phyloP scores from a whole-genome alignment of 53 echinoderm and acorn worm genomes.

The Crossaster papposus region DNA sequence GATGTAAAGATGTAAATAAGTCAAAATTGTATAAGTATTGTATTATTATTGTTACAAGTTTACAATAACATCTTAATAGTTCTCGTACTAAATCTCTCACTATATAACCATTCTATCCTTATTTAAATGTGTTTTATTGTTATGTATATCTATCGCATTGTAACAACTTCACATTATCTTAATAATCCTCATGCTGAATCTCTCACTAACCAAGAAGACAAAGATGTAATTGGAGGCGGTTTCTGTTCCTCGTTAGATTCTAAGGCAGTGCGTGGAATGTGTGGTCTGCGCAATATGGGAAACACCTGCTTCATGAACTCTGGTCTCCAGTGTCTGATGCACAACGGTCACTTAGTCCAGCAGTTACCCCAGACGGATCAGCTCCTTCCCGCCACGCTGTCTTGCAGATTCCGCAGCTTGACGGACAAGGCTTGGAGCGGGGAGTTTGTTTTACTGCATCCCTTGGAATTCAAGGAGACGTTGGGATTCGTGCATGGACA shows the following conservation, averaged over 20 bases:
- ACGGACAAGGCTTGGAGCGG: conserved; percentile 87
- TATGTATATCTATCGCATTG: too few species aligned
- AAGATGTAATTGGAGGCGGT: neutral
- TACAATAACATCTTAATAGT: too few species aligned
- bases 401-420: conserved; percentile 71
- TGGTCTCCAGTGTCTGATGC: conserved; percentile 96
- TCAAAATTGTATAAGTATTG: too few species aligned
- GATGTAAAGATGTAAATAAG: too few species aligned
- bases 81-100: too few species aligned
- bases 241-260: conserved; percentile 54
- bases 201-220: too few species aligned
- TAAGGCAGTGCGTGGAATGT: conserved; percentile 77
- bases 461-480: conserved; percentile 82
- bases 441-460: conserved; percentile 80
- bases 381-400: conserved; percentile 74
- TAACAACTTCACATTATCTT: too few species aligned
- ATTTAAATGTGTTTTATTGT: too few species aligned
- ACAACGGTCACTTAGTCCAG: conserved; percentile 73
- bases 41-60: too few species aligned
- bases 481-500: conserved; percentile 88
- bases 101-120: too few species aligned
- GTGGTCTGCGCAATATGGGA: conserved; percentile 95
- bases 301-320: conserved; percentile 99
- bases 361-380: conserved; percentile 68
- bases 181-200: too few species aligned